Conservation (phyloP, 2,888 invertebrate species). For the Nomada lathburiana region DNA sequence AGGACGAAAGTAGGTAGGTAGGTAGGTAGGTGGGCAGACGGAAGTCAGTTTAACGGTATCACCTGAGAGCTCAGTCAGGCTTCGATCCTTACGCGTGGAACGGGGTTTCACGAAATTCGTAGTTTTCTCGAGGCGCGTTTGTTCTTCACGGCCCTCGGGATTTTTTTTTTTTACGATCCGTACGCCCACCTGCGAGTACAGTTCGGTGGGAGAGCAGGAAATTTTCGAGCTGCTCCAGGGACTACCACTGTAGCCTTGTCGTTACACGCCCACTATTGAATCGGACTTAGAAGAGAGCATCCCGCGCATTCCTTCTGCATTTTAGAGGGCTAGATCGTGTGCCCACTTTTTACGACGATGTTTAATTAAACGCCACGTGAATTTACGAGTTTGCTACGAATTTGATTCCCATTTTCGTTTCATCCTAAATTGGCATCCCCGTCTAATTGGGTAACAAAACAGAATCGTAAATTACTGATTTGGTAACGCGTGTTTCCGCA, state of each 20-base stretch:
- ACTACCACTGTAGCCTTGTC: constrained; percentile 30
- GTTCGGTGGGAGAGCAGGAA: constrained; percentile 39
- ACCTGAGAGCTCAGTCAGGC: constrained; percentile 70
- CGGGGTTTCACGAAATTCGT: constrained; percentile 65
- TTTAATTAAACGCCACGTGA: neutral
- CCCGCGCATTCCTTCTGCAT: constrained; percentile 9
- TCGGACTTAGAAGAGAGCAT: constrained; percentile 25
- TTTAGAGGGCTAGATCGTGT: too few species aligned
- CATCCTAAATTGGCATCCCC: neutral
- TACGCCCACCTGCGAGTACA: constrained; percentile 47
- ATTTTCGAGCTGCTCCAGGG: constrained; percentile 41
- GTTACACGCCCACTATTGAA: constrained; percentile 50
- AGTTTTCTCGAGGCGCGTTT: constrained; percentile 40
- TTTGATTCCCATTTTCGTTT: neutral
- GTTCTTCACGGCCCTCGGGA: constrained; percentile 14
- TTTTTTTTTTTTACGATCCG: constrained; percentile 41
- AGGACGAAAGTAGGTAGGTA: constrained; percentile 80
- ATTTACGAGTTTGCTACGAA: neutral
- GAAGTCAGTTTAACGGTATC: constrained; percentile 83
- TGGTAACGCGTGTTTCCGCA: too few species aligned
- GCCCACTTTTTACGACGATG: neutral
- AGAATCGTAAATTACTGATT: too few species aligned
- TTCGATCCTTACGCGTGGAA: constrained; percentile 71
- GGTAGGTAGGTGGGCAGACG: constrained; percentile 81
- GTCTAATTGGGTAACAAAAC: neutral